Conservation (phyloP, 2,797 vertebrate genomes). For the Chloroceryle inda region DNA sequence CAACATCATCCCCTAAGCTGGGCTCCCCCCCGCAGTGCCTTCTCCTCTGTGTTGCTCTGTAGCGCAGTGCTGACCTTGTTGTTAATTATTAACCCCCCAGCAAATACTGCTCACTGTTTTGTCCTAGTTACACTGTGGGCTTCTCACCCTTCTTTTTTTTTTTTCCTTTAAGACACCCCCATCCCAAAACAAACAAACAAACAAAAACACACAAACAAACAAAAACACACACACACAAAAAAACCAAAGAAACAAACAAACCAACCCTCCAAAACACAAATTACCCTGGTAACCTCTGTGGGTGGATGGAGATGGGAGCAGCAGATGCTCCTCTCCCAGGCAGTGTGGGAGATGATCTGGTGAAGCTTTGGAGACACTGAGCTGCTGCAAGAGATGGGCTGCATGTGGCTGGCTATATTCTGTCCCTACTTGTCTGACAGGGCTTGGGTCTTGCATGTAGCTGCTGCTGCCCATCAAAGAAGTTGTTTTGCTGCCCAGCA, state of each 20-base stretch:
- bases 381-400: not conserved
- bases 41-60: not conserved
- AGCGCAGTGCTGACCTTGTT: constrained; percentile 30
- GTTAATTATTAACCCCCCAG: constrained; percentile 72
- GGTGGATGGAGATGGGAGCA: not conserved
- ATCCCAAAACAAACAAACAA: too few species aligned
- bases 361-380: not conserved
- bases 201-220: too few species aligned
- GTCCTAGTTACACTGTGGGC: constrained; percentile 36
- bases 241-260: too few species aligned
- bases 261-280: not conserved
- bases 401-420: not conserved
- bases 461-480: not conserved
- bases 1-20: accelerated
- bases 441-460: not conserved
- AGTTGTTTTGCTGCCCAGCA: not conserved
- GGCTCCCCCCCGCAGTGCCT: not conserved
- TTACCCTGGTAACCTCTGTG: constrained; percentile 37
- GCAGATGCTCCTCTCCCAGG: not conserved
- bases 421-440: not conserved
- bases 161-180: too few species aligned
- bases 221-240: too few species aligned
- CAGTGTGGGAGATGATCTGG: not conserved
- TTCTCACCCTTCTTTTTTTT: not conserved
- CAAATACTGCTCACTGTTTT: constrained; percentile 30